A percentile compares a stretch with the other conserved stretches of the same genome.
Evolutionary conservation across 1,140 invertebrate genomes (phyloP).

Genomic region (Mizuhopecten yessoensis): DNA sequence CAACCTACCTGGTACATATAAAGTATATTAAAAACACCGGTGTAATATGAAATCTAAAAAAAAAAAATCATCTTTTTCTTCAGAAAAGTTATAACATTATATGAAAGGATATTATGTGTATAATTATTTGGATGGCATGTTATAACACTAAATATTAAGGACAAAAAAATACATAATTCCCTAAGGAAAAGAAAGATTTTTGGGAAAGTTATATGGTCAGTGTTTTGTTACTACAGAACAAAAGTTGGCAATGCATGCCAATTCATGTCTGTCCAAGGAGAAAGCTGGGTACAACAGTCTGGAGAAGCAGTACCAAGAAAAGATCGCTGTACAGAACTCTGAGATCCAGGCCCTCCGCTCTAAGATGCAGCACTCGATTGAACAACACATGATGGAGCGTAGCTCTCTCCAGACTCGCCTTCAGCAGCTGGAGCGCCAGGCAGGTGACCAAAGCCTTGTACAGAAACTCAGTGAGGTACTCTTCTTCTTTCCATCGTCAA

Average conservation of each 20-base stretch:
- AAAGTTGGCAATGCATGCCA: slow-evolving; percentile 74
- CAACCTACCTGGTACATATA: no score
- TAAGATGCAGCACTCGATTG: slow-evolving; percentile 86
- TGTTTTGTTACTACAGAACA: slow-evolving; percentile 73
- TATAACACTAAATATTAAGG: no score
- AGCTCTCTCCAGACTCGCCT: slow-evolving; percentile 68
- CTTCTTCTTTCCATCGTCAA: background rate
- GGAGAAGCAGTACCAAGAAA: slow-evolving; percentile 86
- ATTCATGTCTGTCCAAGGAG: slow-evolving; percentile 89
- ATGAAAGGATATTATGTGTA: no score
- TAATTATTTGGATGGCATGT: no score
- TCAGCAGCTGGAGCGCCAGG: slow-evolving; percentile 69
- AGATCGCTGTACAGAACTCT: slow-evolving; percentile 81
- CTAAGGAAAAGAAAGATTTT: background rate
- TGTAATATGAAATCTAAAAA: no score
- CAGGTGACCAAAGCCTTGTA: slow-evolving; percentile 64
- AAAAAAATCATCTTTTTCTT: no score
- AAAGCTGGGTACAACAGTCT: slow-evolving; percentile 85
- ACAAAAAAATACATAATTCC: background rate
- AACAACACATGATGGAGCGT: slow-evolving; percentile 85
- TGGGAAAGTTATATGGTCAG: no score
- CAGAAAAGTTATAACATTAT: no score
- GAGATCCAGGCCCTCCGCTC: slow-evolving; percentile 86
- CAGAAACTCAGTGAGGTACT: slow-evolving; percentile 75
- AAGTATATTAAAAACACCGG: no score